Conservation (phyloP, 2,113 vertebrate species). For the Vombatus ursinus region DNA sequence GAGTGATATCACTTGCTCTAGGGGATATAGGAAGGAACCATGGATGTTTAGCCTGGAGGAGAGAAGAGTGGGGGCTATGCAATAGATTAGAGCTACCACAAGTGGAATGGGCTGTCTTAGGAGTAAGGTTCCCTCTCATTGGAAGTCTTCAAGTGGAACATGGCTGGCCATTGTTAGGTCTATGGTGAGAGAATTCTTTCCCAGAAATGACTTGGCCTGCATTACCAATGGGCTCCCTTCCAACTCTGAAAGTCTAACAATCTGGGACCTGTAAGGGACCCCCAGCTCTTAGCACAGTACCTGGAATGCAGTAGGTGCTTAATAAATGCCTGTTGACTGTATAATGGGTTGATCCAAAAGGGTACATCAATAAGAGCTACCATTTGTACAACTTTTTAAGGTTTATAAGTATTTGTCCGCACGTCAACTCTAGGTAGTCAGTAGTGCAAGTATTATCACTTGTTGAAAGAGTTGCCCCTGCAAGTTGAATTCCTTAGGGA, state of each 20-base stretch:
- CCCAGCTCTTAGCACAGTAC: background rate
- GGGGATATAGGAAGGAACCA: background rate
- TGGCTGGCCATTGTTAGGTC: background rate
- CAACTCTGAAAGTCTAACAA: background rate
- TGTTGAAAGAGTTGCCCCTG: background rate
- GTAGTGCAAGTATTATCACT: background rate
- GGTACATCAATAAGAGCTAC: background rate
- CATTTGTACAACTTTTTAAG: background rate
- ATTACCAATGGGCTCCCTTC: background rate
- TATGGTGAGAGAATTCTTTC: background rate
- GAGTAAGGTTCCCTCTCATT: background rate
- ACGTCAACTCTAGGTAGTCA: background rate
- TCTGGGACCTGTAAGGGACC: background rate
- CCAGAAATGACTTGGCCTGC: background rate
- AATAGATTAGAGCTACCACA: background rate
- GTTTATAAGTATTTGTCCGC: background rate
- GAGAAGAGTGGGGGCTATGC: background rate
- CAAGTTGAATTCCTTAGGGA: background rate
- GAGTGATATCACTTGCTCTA: background rate
- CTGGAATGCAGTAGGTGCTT: background rate
- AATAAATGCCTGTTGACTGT: background rate
- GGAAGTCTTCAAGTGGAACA: background rate
- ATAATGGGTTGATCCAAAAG: background rate
- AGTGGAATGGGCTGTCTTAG: no score
- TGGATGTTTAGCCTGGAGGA: background rate